Base-by-base conservation (phyloP, 1,140 invertebrate species). In the Thereuonema tuberculata region DNA sequence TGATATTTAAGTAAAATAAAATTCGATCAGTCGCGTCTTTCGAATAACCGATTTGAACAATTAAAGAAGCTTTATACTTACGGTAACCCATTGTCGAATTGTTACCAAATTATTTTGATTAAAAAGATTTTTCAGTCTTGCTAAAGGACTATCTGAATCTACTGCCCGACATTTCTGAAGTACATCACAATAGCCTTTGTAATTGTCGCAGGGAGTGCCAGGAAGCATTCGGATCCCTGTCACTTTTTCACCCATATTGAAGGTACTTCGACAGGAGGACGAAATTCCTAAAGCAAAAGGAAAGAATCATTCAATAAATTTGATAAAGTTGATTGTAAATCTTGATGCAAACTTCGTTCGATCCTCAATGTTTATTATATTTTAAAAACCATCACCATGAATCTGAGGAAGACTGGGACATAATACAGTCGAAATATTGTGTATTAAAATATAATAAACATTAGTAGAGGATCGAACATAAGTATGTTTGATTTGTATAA, bases 131-230 rank as follows among this genome's bases (percentile, higher is more conserved):
- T 98, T 98, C 25, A 99, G 80, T 63, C 93, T 81, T 5, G 93
- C 92, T 62, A 99, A 76, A 21, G 96, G 96, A 37, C 97, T 96
- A 70, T 99, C 95, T 0, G 94, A 93, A 77, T 99, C 95, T 15
- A 99, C 93, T 1, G 89, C 88, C 64, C 94, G 82, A 73, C 95
- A 99, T 75, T 95, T 96, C 24, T 93, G 82, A 76, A 98, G 98
- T 54, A 98, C 94, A 76, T 98, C 95, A 77, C 95, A 99, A 75
- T 98, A 99, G 56, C 91, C 90, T 84, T 89, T 75, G 67, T 74
- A 78, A 65, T 80, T 76, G 59, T 80, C 76, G 66, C 78, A 80
- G 1, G 78, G 76, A 50, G 94, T 93, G 28, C 96, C 95, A 59
- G 91, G 87, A 59, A 90, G 78, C 29, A 96, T 75, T 67, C 87